Percentiles rank a stretch among this genome's conserved stretches.
Conservation (phyloP, 2,113 vertebrate species). For the Malurus melanocephalus region DNA sequence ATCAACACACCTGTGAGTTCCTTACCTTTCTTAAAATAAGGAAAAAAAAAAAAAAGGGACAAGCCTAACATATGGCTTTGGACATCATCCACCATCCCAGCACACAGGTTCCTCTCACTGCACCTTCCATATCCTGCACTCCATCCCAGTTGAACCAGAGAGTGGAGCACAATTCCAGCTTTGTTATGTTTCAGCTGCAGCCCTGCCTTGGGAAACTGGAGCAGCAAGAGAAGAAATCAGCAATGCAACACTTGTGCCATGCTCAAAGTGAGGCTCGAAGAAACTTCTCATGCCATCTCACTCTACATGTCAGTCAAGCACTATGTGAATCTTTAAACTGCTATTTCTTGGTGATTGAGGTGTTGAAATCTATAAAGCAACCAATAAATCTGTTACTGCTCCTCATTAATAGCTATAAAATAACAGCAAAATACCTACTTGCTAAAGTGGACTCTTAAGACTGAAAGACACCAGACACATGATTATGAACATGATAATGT, state of each 20-base stretch:
- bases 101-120: background rate
- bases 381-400: background rate
- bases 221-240: background rate
- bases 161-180: background rate
- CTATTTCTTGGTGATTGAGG: background rate
- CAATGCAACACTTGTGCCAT: background rate
- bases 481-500: background rate
- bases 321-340: background rate
- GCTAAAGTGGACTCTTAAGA: background rate
- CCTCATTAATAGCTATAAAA: background rate
- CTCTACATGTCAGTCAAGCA: background rate
- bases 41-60: background rate
- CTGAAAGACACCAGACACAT: background rate
- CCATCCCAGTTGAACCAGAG: background rate
- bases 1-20: background rate
- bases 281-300: background rate
- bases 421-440: background rate
- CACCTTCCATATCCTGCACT: background rate
- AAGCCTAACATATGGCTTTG: background rate
- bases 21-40: background rate
- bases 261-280: background rate
- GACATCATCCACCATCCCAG: background rate
- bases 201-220: background rate
- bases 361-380: background rate
- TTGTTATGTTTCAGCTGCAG: fast-evolving